These are phyloP conservation scores for Garra rufa DNA, from an alignment of 2,113 vertebrate species.

Conservation along the genomic window DNA sequence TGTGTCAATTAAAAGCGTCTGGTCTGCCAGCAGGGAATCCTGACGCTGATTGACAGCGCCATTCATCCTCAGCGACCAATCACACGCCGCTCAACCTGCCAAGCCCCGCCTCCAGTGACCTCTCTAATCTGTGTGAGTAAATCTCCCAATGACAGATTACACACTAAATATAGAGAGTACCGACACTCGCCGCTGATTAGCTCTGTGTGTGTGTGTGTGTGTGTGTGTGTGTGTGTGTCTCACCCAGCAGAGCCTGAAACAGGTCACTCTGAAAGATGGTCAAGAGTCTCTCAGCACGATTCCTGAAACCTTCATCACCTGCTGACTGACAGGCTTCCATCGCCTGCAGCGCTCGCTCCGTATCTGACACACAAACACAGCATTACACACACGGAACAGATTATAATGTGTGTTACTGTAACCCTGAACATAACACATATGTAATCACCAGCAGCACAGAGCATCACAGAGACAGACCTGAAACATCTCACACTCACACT, in stretches of 20 bases:
- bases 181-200: not conserved
- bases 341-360: conserved; percentile 71
- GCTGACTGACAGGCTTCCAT: conserved; percentile 72
- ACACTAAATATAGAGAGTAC: conserved; percentile 52
- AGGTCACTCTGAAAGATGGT: conserved; percentile 80
- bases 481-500: not conserved
- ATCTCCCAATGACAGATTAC: conserved; percentile 61
- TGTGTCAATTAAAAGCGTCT: not conserved
- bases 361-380: conserved; percentile 66
- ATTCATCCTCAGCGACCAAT: conserved; percentile 13
- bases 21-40: not conserved
- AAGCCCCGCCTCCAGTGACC: conserved; percentile 14
- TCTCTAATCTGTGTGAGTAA: conserved; percentile 50
- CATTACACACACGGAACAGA: not conserved
- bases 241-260: conserved; percentile 80
- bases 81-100: not conserved
- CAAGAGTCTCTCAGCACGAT: conserved; percentile 72
- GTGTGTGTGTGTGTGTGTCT: conserved; percentile 37
- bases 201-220: conserved; percentile 20
- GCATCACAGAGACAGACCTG: not conserved
- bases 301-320: conserved; percentile 70
- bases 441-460: not conserved
- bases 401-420: not conserved
- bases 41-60: conserved; percentile 6
- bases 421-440: not conserved